Evolutionary conservation across 2,888 invertebrate species (phyloP).

Genomic region (Eristalis tenax): DNA sequence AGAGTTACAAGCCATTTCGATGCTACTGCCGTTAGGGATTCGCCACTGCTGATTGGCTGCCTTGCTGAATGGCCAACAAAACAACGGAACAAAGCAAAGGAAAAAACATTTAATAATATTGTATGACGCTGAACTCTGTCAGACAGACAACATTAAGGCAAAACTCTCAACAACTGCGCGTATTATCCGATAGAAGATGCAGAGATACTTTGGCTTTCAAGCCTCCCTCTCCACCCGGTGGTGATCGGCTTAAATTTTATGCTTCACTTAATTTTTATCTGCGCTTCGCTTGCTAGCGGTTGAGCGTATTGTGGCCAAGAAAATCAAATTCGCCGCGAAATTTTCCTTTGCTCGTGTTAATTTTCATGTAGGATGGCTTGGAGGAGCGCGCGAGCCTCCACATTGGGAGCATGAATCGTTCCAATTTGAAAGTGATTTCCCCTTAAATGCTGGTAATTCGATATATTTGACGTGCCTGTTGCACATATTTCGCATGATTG

Average conservation of each 20-base stretch:
- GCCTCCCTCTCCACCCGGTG: background rate
- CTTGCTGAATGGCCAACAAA: constrained; percentile 15
- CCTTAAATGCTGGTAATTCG: constrained; percentile 67
- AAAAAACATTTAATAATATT: constrained; percentile 45
- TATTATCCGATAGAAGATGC: constrained; percentile 43
- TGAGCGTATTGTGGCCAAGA: constrained; percentile 35
- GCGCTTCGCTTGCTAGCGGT: constrained; percentile 6
- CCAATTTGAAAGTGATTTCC: constrained; percentile 69
- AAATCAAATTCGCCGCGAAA: constrained; percentile 61
- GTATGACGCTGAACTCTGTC: constrained; percentile 51
- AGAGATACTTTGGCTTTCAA: constrained; percentile 24
- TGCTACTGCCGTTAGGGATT: constrained; percentile 51
- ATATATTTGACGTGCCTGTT: constrained; percentile 63
- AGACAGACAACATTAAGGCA: constrained; percentile 60
- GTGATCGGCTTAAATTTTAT: constrained; percentile 46
- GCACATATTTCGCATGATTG: constrained; percentile 39
- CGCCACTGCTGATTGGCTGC: constrained; percentile 7
- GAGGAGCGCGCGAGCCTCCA: background rate
- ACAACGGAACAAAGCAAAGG: background rate
- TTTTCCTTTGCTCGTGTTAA: constrained; percentile 54
- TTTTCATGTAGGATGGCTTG: constrained; percentile 47
- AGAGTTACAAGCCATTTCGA: constrained; percentile 24
- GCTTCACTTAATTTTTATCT: constrained; percentile 71
- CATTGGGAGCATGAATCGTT: constrained; percentile 46
- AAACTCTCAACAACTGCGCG: constrained; percentile 21